These are phyloP conservation scores for Atlantisia rogersi DNA, from an alignment of 2,113 vertebrate species.

Conservation along the genomic window DNA sequence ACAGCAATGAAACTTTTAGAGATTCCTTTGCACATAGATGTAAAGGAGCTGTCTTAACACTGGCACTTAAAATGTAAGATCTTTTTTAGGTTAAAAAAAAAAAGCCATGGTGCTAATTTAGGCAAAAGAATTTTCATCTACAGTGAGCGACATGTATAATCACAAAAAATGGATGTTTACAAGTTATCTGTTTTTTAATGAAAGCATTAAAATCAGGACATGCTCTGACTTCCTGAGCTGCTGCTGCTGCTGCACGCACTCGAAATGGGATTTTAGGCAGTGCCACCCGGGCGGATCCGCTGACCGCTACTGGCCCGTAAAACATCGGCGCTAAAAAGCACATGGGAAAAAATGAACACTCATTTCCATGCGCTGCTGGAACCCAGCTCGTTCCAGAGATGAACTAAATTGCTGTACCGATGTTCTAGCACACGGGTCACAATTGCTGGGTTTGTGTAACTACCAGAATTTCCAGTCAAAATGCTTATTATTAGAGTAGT, in stretches of 20 bases:
- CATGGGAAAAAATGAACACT: background rate
- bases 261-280: background rate
- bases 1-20: slow-evolving; percentile 11
- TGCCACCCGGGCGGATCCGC: background rate
- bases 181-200: background rate
- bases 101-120: background rate
- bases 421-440: background rate
- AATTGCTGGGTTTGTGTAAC: background rate
- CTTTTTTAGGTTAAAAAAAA: background rate
- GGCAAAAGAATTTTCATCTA: background rate
- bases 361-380: background rate
- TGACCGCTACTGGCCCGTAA: background rate
- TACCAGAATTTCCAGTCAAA: background rate
- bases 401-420: background rate
- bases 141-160: background rate
- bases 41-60: slow-evolving; percentile 21
- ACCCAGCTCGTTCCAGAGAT: background rate
- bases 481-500: background rate
- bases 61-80: background rate
- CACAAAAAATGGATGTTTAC: background rate
- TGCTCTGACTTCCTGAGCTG: background rate
- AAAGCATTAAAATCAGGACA: background rate
- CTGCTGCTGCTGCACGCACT: background rate
- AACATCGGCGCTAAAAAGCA: background rate
- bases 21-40: background rate